Evolutionary conservation across 2,113 vertebrate species (phyloP), one percentile per base, ranked within the genome.

Genomic region (Apteryx mantelli): DNA sequence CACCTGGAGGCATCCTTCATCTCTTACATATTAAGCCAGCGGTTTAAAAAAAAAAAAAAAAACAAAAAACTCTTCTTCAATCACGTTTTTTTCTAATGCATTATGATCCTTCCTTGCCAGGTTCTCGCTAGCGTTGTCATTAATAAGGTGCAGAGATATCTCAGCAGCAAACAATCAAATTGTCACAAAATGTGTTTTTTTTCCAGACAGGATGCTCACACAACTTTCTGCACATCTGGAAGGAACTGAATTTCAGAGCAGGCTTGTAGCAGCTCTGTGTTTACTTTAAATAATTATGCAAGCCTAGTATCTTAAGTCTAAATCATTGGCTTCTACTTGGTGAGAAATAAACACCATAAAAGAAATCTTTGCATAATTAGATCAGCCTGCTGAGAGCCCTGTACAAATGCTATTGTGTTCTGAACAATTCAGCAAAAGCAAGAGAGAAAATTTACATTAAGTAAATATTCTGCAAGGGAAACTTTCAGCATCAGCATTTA

Each of bases 311-410:
- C 94, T 74, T 68, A 97, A 95, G 89, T 96, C 96, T 97, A 96
- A 97, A 98, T 97, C 97, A 97, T 98, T 96, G 97, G 96, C 97
- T 93, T 96, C 95, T 88, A 91, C 93, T 95, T 91, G 75, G 87
- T 97, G 88, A 97, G 96, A 98, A 97, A 97, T 78, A 95, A 96
- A 97, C 97, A 98, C 77, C 87, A 48, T 94, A 96, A 94, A 95
- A 97, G 87, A 87, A 16, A 93, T 81, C 97, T 98, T 97, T 97
- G 76, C 96, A 98, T 98, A 98, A 98, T 98, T 95, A 98, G 93
- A 92, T 86, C 86, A 56, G 77, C 96, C 94, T 97, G 96, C 96
- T 97, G 97, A 93, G 97, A 91, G 91, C 80, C 70, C 92, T 70
- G 65, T 38, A 79, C 36, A 36, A 93, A 68, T 25, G 32, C 79